Evolutionary conservation across 2,797 vertebrate genomes (phyloP), one percentile per base, ranked within the genome.

Genomic region (Gymnocypris eckloni): DNA sequence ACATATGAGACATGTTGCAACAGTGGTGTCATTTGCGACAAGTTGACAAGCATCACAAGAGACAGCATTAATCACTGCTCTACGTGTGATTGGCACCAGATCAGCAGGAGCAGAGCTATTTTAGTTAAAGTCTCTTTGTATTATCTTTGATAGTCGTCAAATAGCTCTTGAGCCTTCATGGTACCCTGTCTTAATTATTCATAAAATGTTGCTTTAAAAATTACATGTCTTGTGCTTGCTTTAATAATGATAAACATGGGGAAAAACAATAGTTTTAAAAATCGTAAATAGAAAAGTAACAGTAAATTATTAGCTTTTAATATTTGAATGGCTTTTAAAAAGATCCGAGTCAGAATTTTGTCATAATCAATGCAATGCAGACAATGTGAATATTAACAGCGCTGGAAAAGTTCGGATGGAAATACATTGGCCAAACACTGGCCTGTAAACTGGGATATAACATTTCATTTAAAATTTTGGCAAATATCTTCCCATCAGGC

Each of bases 371-470:
- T 72, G 25, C 66, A 79, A 12, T 78, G 78, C 37, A 43, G 67
- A 48, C 41, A 48, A 28, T n/a, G 52, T 72, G 50, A 79, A 54
- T 67, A 37, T 37, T 41, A 79, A 79, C 50, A 79, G n/a, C 6
- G 33, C 61, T 70, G 64, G 64, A n/a, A 70, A 41, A n/a, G 18
- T 48, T 59, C 0, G 41, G 67, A 41, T 6, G 37, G 70, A 69
- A 39, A 39, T 69, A 39, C 66, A 39, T 69, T 69, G 16, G 45
- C 48, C 69, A 25, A 48, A 33, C 39, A 4, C 41, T 39, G 78
- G 69, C 77, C 52, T 85, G 84, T 85, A 85, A 85, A 80, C 77
- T 50, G 39, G 76, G 33, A 64, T 61, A n/a, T 72, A 43, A 79
- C 25, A 78, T 56, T 78, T 83, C 45, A 75, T 84, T 39, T 25